Base-by-base conservation (phyloP, 1,140 invertebrate species). In the Bombus huntii region DNA sequence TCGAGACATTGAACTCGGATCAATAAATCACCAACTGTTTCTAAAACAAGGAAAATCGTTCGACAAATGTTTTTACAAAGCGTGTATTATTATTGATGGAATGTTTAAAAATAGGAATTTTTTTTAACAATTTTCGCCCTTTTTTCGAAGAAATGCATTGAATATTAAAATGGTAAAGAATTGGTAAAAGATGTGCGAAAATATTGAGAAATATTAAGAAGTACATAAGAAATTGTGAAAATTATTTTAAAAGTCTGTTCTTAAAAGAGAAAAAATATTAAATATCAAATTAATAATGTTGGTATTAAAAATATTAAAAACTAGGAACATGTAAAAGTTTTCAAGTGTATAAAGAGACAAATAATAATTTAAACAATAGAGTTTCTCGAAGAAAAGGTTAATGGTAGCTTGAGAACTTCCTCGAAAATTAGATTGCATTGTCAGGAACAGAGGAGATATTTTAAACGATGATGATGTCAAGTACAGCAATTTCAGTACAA, bases 1-100 rank as follows among this genome's bases (percentile, higher is more conserved):
- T 28, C 22, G 22, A 31, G 28, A 65, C 81, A 47, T 83, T 76
- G 81, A 75, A 75, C 81, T n/a, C 42, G 59, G 25, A 44, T 73
- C 71, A 42, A 73, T 73, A 47, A 44, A 44, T 47, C 12, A 15
- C 12, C 31, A n/a, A 53, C 31, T 57, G 44, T 75, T 34, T 44
- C 39, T 37, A 9, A 37, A 70, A 62, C 59, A 12, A 28, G 59
- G 59, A 1, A 62, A 62, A n/a, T 28, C 2, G 28, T 62, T 62
- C 28, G 28, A 62, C 2, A 62, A 62, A 53, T 8, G 18, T 53
- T 42, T 37, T 37, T 53, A 53, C 18, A 22, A 22, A 53, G 18
- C 47, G 6, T 22, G 1, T 53, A 8, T 22, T 53, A 2, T 22
- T 53, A 53, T 53, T 53, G 6, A 53, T 53, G 1, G 2, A 53